These are phyloP conservation scores for Spinibarbus caldwelli DNA, from an alignment of 2,797 vertebrate species.

Conservation along the genomic window DNA sequence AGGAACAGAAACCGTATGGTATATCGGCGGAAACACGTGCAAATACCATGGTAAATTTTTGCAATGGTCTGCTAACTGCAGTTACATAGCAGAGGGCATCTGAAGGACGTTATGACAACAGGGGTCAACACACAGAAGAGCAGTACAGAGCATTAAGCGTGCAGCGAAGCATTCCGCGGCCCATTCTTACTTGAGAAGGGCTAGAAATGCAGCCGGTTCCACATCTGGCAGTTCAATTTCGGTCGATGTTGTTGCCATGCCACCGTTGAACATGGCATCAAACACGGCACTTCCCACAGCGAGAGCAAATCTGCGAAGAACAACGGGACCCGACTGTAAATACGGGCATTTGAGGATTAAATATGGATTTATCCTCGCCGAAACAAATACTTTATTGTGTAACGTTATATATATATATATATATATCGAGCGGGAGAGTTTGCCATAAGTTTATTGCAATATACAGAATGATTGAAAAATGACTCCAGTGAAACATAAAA, in stretches of 20 bases:
- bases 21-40: neutral
- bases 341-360: slow-evolving; percentile 10
- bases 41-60: neutral
- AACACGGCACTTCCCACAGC: slow-evolving; percentile 89
- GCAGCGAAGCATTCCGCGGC: neutral
- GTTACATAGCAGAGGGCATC: slow-evolving; percentile 48
- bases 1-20: neutral
- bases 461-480: slow-evolving; percentile 17
- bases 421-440: slow-evolving; percentile 28
- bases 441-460: neutral
- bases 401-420: too few relatives aligned
- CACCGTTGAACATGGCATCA: slow-evolving; percentile 90
- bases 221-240: slow-evolving; percentile 90
- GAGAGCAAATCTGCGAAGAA: slow-evolving; percentile 82
- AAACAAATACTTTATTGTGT: slow-evolving; percentile 15
- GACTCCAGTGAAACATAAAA: slow-evolving; percentile 34
- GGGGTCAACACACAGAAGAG: slow-evolving; percentile 28
- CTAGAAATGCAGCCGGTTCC: slow-evolving; percentile 87
- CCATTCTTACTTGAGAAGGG: slow-evolving; percentile 85
- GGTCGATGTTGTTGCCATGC: slow-evolving; percentile 89
- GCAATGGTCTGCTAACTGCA: neutral
- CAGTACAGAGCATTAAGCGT: neutral
- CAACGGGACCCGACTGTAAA: slow-evolving; percentile 42
- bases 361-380: slow-evolving; percentile 17
- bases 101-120: slow-evolving; percentile 47